These are phyloP conservation scores for Rhopalosiphum nymphaeae DNA, from an alignment of 2,888 invertebrate species.

Conservation along the genomic window DNA sequence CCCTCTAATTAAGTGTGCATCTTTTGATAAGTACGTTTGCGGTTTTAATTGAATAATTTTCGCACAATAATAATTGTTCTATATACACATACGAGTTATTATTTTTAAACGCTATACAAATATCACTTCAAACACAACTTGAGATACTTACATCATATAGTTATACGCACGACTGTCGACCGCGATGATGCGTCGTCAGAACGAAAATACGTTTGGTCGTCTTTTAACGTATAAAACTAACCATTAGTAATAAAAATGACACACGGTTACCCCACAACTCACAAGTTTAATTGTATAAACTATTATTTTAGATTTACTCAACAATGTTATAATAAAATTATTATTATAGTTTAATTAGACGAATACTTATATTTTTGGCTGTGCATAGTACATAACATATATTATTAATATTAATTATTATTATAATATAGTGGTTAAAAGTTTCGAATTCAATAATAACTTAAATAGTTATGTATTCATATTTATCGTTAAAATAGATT, in stretches of 20 bases:
- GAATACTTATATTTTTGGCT: neutral
- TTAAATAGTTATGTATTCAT: neutral
- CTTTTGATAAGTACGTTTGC: neutral
- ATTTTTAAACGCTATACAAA: neutral
- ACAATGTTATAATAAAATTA: neutral
- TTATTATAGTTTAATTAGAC: neutral
- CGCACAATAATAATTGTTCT: neutral
- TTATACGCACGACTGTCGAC: neutral
- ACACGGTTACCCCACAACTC: neutral
- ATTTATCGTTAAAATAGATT: neutral
- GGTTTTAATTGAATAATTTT: constrained; percentile 24
- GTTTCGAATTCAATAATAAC: neutral
- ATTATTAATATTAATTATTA: neutral
- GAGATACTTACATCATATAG: neutral
- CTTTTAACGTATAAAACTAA: neutral
- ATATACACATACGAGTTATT: neutral
- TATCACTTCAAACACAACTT: constrained; percentile 4
- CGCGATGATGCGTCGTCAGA: neutral
- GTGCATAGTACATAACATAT: neutral
- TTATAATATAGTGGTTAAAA: neutral
- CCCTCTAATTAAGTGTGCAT: neutral
- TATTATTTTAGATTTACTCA: neutral
- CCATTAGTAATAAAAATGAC: neutral
- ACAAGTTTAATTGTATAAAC: neutral
- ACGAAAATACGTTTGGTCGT: neutral